Base-by-base conservation (phyloP, 2,113 vertebrate genomes). In the Dicerorhinus sumatrensis region DNA sequence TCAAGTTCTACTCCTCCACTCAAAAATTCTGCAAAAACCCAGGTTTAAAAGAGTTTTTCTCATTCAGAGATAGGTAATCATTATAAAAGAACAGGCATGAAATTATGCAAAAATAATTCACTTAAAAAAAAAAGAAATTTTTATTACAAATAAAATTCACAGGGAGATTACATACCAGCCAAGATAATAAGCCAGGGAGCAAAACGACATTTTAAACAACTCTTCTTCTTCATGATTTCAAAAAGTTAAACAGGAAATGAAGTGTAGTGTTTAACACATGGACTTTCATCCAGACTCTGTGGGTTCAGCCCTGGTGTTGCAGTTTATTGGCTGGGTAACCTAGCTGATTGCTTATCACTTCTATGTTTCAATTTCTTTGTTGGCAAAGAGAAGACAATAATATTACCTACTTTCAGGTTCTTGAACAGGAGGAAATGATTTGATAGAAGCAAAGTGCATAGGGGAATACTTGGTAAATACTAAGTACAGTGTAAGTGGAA, bases 51-150 rank as follows among this genome's bases (percentile, higher is more conserved):
- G 48, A 39, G 12, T 94, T 73, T 42, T 5, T n/a, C 70, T 95
- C 33, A 58, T 29, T 60, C 27, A 72, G 81, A 93, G 18, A 27
- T 58, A 51, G 80, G 25, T 23, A 29, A 8, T 23, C 29, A 31
- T 60, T 60, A 16, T 84, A 67, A 91, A 33, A 76, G n/a, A 75
- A 62, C n/a, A 16, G 63, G 8, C 25, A 9, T 20, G 39, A 2
- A 90, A 91, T 69, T 58, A 84, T 58, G 27, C 4, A 83, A 94
- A 97, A 84, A 18, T 0, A 93, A 72, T 62, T 62, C 48, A 95
- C 33, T 60, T 76, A 42, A 39, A 33, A 75, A 62, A 18, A 31
- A n/a, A 51, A 36, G 51, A 73, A 54, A 58, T 48, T 60, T 48
- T 58, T 48, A 79, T 62, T 56, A 90, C 8, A 95, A 83, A 67